Evolutionary conservation across 2,888 invertebrate species (phyloP), one percentile per base, ranked within the genome.

Genomic region (Belgica antarctica): DNA sequence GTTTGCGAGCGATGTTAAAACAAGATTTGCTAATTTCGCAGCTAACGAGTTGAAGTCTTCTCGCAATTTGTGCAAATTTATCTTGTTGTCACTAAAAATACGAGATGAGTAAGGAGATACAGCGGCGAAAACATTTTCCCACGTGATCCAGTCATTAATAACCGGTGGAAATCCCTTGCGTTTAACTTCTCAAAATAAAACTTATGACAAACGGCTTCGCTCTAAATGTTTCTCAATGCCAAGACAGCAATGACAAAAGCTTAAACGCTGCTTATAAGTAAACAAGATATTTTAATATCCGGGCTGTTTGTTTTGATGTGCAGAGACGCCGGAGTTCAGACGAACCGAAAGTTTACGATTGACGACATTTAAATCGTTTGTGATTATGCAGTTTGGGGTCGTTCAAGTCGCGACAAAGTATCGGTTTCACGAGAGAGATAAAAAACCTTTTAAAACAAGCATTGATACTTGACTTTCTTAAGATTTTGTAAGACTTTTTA

Each of bases 81-180:
- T 10, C 15, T n/a, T n/a, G 41, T 57, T 57, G 57, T 10, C n/a
- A 24, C 22, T 22, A 57, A 57, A 22, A 57, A 24, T 22, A 52
- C n/a, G 12, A 24, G 57, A 57, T 57, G 25, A 57, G 57, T 24
- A n/a, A 41, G 7, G 4, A 41, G 15, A 41, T 4, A n/a, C 4
- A 41, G 2, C 2, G 15, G 15, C 25, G 22, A 4, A 57, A 57
- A 57, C 24, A 57, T 57, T 57, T 57, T 15, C 12, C 12, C 5
- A n/a, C 1, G 12, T 57, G n/a, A 10, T 41, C 41, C 52, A 57
- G 25, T 25, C 57, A 57, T 57, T 57, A 57, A 57, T 24, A 57
- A 57, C 25, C 57, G 25, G 57, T 24, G 25, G 57, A 57, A n/a
- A 41, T 41, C 41, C 41, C 41, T 10, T 41, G 41, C 12, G 41